These are phyloP conservation scores for Limnephilus rhombicus DNA, from an alignment of 2,888 invertebrate genomes.

Conservation along the genomic window DNA sequence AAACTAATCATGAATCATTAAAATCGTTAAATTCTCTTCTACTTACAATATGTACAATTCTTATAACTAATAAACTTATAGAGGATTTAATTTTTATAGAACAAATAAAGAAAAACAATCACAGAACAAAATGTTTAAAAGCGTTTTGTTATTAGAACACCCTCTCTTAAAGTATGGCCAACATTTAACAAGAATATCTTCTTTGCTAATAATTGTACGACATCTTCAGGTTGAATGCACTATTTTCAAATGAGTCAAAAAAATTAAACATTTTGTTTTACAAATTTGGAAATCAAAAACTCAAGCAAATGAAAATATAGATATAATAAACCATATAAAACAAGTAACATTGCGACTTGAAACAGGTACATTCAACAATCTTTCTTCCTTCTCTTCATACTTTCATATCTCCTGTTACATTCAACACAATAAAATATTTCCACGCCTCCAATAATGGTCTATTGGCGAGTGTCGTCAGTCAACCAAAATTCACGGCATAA, in stretches of 20 bases:
- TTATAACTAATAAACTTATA: constrained; percentile 64
- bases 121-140: constrained; percentile 66
- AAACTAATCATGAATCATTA: constrained; percentile 46
- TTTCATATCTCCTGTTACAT: constrained; percentile 47
- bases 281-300: constrained; percentile 58
- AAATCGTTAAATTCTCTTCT: constrained; percentile 59
- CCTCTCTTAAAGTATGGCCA: neutral
- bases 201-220: neutral
- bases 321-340: constrained; percentile 64
- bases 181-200: neutral
- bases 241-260: constrained; percentile 39
- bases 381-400: constrained; percentile 2
- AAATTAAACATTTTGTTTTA: constrained; percentile 61
- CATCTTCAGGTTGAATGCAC: constrained; percentile 17
- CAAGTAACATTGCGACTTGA: constrained; percentile 65
- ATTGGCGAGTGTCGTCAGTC: constrained; percentile 4
- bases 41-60: constrained; percentile 66
- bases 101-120: constrained; percentile 66
- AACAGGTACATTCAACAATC: constrained; percentile 64
- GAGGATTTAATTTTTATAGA: constrained; percentile 62
- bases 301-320: constrained; percentile 54
- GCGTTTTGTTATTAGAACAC: constrained; percentile 53
- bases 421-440: constrained; percentile 47
- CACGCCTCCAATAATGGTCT: constrained; percentile 1
- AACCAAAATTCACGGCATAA: neutral